A percentile compares a stretch with the other conserved stretches of the same genome.
phyloP scores from a whole-genome alignment of 1,140 invertebrate species.

The Melanaphis sacchari region DNA sequence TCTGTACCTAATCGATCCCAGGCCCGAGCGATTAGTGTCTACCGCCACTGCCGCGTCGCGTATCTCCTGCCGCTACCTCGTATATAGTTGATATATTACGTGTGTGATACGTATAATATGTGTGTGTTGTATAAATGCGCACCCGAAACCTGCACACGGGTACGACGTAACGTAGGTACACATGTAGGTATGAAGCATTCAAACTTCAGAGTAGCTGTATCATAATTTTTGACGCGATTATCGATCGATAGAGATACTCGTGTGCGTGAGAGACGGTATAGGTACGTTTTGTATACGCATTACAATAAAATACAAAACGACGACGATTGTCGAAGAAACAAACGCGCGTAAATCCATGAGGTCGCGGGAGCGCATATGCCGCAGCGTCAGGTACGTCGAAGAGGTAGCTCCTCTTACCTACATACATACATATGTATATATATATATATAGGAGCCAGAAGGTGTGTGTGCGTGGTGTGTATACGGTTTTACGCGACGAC shows the following conservation, averaged over 20 bases:
- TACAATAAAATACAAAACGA: background rate
- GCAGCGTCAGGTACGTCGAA: too few relatives aligned
- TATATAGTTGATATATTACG: background rate
- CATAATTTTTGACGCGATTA: slow-evolving; percentile 15
- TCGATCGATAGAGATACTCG: background rate
- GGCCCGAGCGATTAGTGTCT: slow-evolving; percentile 23
- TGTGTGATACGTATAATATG: background rate
- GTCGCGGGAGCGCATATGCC: background rate
- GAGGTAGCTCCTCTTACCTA: too few relatives aligned
- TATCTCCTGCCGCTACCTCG: slow-evolving; percentile 5
- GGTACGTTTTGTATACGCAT: too few relatives aligned
- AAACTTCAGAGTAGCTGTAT: background rate
- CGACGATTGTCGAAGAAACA: background rate
- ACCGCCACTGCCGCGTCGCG: background rate
- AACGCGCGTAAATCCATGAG: background rate
- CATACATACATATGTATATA: too few relatives aligned
- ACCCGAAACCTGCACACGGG: background rate
- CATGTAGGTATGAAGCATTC: background rate
- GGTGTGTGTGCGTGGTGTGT: background rate
- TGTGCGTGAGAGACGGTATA: too few relatives aligned
- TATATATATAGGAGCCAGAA: background rate
- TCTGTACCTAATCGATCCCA: slow-evolving; percentile 40
- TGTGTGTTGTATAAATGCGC: background rate
- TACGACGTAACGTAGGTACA: background rate
- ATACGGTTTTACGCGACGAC: background rate